Percentiles rank a stretch among this genome's conserved stretches.
Evolutionary conservation across 2,888 invertebrate genomes (phyloP).

Genomic region (Petrophora chlorosata): DNA sequence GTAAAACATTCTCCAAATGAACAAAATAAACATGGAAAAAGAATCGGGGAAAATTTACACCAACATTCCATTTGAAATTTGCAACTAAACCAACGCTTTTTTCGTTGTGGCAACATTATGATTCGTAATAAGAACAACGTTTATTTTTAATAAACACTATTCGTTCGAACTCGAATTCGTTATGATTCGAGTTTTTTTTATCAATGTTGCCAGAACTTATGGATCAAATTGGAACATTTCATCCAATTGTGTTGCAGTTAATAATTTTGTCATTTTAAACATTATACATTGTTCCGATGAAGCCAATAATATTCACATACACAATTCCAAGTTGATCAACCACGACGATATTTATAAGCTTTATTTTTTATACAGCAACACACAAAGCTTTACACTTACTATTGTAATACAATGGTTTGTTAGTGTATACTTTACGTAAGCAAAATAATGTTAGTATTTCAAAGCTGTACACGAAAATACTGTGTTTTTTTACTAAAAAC

Average conservation of each 20-base stretch:
- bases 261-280: slow-evolving; percentile 26
- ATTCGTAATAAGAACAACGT: slow-evolving; percentile 33
- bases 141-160: background rate
- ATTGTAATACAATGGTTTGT: slow-evolving; percentile 68
- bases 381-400: slow-evolving; percentile 65
- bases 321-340: slow-evolving; percentile 82
- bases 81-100: slow-evolving; percentile 62
- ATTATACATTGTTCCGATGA: slow-evolving; percentile 47
- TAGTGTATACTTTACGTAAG: slow-evolving; percentile 75
- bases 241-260: slow-evolving; percentile 25
- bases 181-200: too few relatives aligned
- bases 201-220: slow-evolving; percentile 71
- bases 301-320: slow-evolving; percentile 74
- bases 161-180: slow-evolving; percentile 12
- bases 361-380: slow-evolving; percentile 60
- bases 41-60: slow-evolving; percentile 81
- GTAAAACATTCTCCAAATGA: slow-evolving; percentile 85
- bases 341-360: slow-evolving; percentile 65
- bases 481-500: slow-evolving; percentile 20
- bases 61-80: slow-evolving; percentile 87
- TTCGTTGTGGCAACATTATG: slow-evolving; percentile 71
- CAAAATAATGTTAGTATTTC: slow-evolving; percentile 47
- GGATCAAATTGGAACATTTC: slow-evolving; percentile 77
- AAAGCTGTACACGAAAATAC: slow-evolving; percentile 39
- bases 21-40: slow-evolving; percentile 44